Conservation (phyloP, 2,888 invertebrate genomes). For the Prenolepis imparis region DNA sequence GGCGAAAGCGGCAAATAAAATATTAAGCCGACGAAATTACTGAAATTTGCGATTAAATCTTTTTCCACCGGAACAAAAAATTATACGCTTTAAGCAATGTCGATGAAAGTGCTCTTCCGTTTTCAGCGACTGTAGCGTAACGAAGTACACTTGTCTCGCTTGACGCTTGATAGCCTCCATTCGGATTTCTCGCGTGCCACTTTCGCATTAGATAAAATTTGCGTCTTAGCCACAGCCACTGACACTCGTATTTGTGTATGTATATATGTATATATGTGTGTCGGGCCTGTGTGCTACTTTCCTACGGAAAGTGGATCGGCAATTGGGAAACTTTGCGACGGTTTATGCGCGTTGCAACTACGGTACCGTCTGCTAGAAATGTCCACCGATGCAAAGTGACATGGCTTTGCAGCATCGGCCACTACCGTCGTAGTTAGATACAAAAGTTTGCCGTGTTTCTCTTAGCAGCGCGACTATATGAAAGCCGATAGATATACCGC, state of each 20-base stretch:
- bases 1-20: background rate
- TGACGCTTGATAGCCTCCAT: background rate
- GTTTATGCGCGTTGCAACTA: conserved; percentile 29
- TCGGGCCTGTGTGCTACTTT: conserved; percentile 43
- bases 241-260: background rate
- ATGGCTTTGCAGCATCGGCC: conserved; percentile 1
- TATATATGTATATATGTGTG: background rate
- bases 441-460: conserved; percentile 29
- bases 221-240: conserved; percentile 4
- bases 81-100: conserved; percentile 5
- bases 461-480: conserved; percentile 10
- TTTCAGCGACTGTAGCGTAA: conserved; percentile 1
- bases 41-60: background rate
- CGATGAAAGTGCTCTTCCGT: background rate
- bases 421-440: background rate
- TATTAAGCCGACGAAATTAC: background rate
- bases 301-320: conserved; percentile 51
- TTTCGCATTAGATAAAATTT: conserved; percentile 50
- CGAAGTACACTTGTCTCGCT: background rate
- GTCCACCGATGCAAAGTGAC: conserved; percentile 15
- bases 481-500: background rate
- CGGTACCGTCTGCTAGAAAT: conserved; percentile 2
- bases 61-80: background rate
- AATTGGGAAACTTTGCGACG: conserved; percentile 57
- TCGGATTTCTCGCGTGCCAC: conserved; percentile 18